A percentile compares a stretch with the other conserved stretches of the same genome.
These are phyloP conservation scores for Crossocerus cetratus DNA, from an alignment of 2,888 invertebrate genomes.

Conservation along the genomic window DNA sequence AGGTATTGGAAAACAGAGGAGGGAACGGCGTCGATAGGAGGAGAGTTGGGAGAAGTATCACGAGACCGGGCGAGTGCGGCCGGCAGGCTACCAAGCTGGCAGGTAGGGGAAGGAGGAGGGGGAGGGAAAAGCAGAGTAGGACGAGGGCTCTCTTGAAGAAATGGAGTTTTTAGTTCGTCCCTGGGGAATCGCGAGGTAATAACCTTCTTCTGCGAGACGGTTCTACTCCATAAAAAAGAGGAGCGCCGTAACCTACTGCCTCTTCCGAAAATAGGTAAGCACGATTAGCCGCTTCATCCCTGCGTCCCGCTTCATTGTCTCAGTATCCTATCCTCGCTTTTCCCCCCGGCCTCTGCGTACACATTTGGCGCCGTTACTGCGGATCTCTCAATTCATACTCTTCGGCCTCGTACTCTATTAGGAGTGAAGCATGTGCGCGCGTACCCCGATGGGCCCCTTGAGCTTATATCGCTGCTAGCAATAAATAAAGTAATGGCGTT, in stretches of 20 bases:
- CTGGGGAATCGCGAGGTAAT: conserved; percentile 59
- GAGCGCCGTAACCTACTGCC: conserved; percentile 17
- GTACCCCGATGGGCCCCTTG: too few species aligned
- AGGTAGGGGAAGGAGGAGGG: conserved; percentile 3
- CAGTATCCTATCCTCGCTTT: background rate
- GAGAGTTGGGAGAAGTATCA: background rate
- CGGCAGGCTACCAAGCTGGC: background rate
- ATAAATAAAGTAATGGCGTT: too few species aligned
- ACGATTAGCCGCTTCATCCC: conserved; percentile 34
- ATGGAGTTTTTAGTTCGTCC: conserved; percentile 57
- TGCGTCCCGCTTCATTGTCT: background rate
- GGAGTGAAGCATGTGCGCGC: too few species aligned
- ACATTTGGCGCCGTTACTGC: too few species aligned
- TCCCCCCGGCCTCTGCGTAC: too few species aligned
- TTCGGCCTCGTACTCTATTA: too few species aligned
- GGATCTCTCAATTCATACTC: too few species aligned
- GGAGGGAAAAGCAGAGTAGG: conserved; percentile 6
- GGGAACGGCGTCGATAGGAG: background rate
- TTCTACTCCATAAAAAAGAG: conserved; percentile 57
- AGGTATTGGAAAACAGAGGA: background rate
- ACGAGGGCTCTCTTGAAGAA: conserved; percentile 35
- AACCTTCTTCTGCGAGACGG: conserved; percentile 55
- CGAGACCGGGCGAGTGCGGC: too few species aligned
- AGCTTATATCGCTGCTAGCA: too few species aligned
- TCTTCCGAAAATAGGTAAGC: conserved; percentile 32